phyloP scores from a whole-genome alignment of 2,113 vertebrate species.

The Pithys albifrons region DNA sequence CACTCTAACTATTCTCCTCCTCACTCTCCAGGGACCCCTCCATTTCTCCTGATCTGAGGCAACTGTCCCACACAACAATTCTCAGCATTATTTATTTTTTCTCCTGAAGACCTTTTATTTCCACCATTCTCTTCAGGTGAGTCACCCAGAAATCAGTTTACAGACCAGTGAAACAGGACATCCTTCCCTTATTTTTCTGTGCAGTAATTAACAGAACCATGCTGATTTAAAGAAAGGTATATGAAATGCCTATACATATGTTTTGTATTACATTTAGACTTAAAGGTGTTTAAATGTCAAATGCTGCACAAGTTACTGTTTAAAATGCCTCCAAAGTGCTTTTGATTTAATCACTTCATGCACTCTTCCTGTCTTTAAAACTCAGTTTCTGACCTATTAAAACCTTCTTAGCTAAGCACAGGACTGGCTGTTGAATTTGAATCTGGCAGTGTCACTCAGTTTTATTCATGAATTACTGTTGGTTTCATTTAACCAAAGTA shows the following conservation, averaged over 20 bases:
- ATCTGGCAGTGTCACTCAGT: not conserved
- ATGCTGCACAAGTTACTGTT: not conserved
- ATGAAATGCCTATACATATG: not conserved
- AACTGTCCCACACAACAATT: not conserved
- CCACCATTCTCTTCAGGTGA: not conserved
- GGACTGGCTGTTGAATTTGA: not conserved
- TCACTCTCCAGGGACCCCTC: not conserved
- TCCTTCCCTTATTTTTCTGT: not conserved
- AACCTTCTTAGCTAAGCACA: not conserved
- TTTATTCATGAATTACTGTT: not conserved
- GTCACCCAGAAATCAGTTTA: not conserved
- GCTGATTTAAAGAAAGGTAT: not conserved
- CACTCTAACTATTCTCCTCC: not conserved
- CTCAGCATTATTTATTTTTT: not conserved
- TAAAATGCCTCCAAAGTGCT: not conserved
- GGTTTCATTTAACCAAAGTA: not conserved
- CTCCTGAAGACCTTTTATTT: not conserved
- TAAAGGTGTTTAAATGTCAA: not conserved
- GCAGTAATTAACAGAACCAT: not conserved
- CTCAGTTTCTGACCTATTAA: not conserved
- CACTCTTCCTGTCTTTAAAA: not conserved
- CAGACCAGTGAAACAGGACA: not conserved
- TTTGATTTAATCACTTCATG: not conserved
- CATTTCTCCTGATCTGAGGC: not conserved
- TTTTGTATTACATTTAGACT: not conserved